These are phyloP conservation scores for Taxidea taxus DNA, from an alignment of 2,113 vertebrate species.

Conservation along the genomic window DNA sequence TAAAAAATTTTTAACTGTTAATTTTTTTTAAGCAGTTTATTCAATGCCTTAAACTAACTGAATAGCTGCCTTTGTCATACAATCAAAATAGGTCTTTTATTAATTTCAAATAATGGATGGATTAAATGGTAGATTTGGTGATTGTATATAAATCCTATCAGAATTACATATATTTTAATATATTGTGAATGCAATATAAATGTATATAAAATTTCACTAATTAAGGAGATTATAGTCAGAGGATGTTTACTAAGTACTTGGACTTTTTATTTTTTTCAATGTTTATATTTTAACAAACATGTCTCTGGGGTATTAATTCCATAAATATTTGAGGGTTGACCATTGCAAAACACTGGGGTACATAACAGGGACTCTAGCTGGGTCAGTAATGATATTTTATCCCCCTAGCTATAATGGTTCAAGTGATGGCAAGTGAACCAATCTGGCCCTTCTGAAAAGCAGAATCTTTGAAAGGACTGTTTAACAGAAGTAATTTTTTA, in stretches of 20 bases:
- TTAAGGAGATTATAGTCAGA: neutral
- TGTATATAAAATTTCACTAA: neutral
- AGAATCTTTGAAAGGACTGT: neutral
- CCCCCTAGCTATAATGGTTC: neutral
- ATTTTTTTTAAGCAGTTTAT: neutral
- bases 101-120: neutral
- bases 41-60: neutral
- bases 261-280: neutral
- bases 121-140: neutral
- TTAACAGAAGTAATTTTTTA: neutral
- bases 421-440: neutral
- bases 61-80: neutral
- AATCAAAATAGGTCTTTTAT: neutral
- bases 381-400: neutral
- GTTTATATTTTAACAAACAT: slow-evolving; percentile 44
- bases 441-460: neutral
- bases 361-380: neutral
- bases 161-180: neutral
- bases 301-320: slow-evolving; percentile 26
- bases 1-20: neutral
- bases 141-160: neutral
- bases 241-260: slow-evolving; percentile 35
- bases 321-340: slow-evolving; percentile 17
- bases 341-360: neutral
- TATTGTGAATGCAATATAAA: neutral